These are phyloP conservation scores for Oegoconia quadripuncta DNA, from an alignment of 2,888 invertebrate species.

Conservation along the genomic window DNA sequence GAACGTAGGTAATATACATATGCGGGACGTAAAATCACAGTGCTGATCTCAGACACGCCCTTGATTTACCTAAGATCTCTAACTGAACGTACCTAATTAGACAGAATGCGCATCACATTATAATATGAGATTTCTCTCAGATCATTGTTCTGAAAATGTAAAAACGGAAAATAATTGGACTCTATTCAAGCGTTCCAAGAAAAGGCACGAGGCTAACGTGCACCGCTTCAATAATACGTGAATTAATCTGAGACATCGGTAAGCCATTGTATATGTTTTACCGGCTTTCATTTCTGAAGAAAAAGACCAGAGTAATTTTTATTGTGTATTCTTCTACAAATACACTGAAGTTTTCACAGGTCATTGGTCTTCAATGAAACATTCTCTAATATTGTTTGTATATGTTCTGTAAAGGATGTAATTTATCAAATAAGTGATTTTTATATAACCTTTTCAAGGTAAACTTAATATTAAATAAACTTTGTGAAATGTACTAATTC, in stretches of 20 bases:
- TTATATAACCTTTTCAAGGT: no score
- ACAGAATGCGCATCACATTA: neutral
- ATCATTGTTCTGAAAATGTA: constrained; percentile 30
- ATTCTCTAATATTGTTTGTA: neutral
- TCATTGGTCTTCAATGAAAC: constrained; percentile 11
- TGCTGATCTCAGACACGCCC: constrained; percentile 2
- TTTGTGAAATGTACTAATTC: no score
- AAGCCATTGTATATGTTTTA: constrained; percentile 53
- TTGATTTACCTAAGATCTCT: neutral
- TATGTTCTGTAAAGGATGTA: no score
- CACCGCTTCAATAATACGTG: constrained; percentile 36
- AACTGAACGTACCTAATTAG: neutral
- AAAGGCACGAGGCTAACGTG: constrained; percentile 48
- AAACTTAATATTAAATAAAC: no score
- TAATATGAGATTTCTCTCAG: constrained; percentile 38
- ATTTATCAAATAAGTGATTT: no score
- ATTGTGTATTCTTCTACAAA: constrained; percentile 36
- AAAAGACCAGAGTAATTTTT: constrained; percentile 47
- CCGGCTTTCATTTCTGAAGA: constrained; percentile 56
- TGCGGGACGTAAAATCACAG: neutral
- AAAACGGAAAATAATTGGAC: constrained; percentile 57
- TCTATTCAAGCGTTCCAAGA: constrained; percentile 61
- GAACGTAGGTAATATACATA: constrained; percentile 28
- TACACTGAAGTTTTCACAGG: constrained; percentile 43
- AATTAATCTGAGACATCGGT: constrained; percentile 42